Conservation (phyloP, 2,888 invertebrate species). For the Drosophila kambysellisi region DNA sequence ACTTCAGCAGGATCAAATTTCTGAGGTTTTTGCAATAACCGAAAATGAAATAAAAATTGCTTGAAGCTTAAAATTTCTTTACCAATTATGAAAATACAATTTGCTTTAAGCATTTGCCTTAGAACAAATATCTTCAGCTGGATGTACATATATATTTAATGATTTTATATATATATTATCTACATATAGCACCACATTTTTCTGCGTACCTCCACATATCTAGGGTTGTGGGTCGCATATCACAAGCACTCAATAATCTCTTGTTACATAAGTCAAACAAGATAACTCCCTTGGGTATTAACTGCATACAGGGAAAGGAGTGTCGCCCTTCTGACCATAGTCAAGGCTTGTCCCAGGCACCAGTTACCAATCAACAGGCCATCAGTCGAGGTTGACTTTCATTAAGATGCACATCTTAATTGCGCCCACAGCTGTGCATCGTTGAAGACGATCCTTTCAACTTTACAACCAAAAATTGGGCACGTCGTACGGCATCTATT, state of each 20-base stretch:
- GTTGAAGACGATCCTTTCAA: conserved; percentile 47
- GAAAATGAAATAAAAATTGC: not conserved
- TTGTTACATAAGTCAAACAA: conserved; percentile 3
- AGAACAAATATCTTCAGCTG: not conserved
- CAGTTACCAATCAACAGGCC: conserved; percentile 13
- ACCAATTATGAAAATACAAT: too few species aligned
- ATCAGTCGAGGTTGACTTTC: conserved; percentile 46
- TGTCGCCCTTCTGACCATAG: conserved; percentile 26
- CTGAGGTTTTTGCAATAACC: not conserved
- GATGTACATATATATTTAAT: not conserved
- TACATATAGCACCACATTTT: not conserved
- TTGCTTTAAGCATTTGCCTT: too few species aligned
- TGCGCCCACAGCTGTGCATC: conserved; percentile 60
- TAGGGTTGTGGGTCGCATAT: not conserved
- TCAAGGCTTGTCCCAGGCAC: conserved; percentile 25
- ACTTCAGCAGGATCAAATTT: conserved; percentile 5
- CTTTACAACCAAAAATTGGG: conserved; percentile 51
- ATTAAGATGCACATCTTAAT: conserved; percentile 66
- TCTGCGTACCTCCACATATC: not conserved
- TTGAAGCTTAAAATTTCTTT: too few species aligned
- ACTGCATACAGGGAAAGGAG: conserved; percentile 23
- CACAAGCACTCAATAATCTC: not conserved
- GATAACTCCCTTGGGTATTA: conserved; percentile 8
- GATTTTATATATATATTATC: not conserved
- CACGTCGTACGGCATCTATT: conserved; percentile 52